These are phyloP conservation scores for Chinchilla lanigera DNA, from an alignment of 2,113 vertebrate species.

Conservation along the genomic window DNA sequence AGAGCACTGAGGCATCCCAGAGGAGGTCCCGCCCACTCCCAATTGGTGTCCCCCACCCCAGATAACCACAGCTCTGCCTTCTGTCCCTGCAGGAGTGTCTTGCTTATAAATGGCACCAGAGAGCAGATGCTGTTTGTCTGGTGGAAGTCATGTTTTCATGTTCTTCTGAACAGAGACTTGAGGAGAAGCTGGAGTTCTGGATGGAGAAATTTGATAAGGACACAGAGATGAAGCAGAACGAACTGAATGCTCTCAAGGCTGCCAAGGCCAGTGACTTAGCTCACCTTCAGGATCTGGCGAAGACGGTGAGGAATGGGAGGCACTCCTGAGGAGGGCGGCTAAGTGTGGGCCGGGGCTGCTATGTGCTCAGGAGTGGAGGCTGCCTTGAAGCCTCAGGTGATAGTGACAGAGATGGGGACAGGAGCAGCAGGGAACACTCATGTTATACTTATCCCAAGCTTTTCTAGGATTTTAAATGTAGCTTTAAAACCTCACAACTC, in stretches of 20 bases:
- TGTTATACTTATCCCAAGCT: background rate
- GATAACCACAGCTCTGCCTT: background rate
- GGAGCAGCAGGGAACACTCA: background rate
- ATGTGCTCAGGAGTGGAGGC: background rate
- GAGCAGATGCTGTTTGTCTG: background rate
- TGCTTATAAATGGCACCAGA: background rate
- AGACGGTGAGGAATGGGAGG: conserved; percentile 82
- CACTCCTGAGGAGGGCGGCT: background rate
- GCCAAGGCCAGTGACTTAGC: conserved; percentile 86
- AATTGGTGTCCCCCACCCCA: background rate
- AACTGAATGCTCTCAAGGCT: conserved; percentile 85
- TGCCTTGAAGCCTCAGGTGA: background rate
- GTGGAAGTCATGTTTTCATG: background rate
- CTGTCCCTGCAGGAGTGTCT: background rate
- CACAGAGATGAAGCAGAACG: conserved; percentile 87
- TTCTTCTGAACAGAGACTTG: conserved; percentile 84
- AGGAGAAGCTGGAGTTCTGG: conserved; percentile 90
- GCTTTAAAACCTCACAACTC: background rate
- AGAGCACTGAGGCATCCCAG: background rate
- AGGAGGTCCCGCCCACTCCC: background rate
- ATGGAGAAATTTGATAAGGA: conserved; percentile 91
- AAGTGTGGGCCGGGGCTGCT: background rate
- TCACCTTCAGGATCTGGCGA: conserved; percentile 85
- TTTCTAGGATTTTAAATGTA: background rate
- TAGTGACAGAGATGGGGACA: background rate